These are phyloP conservation scores for Cathartes aura DNA, from an alignment of 2,113 vertebrate species.

Conservation along the genomic window DNA sequence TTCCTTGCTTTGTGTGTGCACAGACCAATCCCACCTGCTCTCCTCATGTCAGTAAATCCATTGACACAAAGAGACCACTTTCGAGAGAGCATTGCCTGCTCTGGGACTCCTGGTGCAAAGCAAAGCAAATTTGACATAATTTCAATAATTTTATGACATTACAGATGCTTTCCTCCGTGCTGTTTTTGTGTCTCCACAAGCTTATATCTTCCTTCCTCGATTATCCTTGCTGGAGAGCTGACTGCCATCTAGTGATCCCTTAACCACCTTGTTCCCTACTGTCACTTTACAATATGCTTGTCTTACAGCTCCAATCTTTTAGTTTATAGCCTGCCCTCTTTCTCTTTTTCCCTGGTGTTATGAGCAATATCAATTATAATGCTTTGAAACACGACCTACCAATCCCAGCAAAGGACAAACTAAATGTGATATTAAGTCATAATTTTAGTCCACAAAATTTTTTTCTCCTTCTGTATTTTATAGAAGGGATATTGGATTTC, in stretches of 20 bases:
- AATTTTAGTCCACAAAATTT: conserved; percentile 35
- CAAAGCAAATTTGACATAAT: neutral
- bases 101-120: neutral
- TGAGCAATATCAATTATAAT: conserved; percentile 59
- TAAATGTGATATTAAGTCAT: conserved; percentile 56
- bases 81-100: neutral
- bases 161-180: neutral
- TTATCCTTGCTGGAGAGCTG: neutral
- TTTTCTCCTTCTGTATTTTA: conserved; percentile 50
- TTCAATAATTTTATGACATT: neutral
- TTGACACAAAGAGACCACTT: neutral
- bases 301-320: conserved; percentile 14
- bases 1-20: neutral
- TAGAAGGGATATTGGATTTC: conserved; percentile 62
- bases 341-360: conserved; percentile 39
- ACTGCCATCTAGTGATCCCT: conserved; percentile 17
- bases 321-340: conserved; percentile 11
- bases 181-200: neutral
- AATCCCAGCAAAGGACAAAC: conserved; percentile 52
- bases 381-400: conserved; percentile 47
- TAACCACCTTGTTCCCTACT: neutral
- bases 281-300: neutral
- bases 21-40: neutral
- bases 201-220: neutral
- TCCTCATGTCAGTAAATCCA: neutral